phyloP scores from a whole-genome alignment of 2,888 invertebrate species.

The Polylopha cassiicola region DNA sequence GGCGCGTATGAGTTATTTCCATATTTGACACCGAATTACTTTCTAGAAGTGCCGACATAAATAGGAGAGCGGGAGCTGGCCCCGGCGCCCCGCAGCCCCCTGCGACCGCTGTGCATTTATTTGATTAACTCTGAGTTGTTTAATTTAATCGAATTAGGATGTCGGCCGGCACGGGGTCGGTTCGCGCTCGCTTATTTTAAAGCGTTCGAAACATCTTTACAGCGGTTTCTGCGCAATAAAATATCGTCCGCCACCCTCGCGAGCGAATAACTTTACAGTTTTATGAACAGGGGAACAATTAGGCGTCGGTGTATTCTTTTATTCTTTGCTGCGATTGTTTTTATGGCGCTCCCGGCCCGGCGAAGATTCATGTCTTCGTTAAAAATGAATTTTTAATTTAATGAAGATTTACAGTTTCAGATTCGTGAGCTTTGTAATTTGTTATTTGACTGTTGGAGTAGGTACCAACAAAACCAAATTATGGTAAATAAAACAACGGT shows the following conservation, averaged over 20 bases:
- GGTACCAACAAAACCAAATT: too few relatives aligned
- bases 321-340: constrained; percentile 69
- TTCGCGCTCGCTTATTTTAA: constrained; percentile 69
- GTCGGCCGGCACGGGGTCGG: constrained; percentile 51
- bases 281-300: constrained; percentile 77
- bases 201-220: constrained; percentile 74
- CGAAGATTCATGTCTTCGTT: constrained; percentile 67
- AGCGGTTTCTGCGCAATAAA: constrained; percentile 75
- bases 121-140: constrained; percentile 78
- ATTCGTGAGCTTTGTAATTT: constrained; percentile 57
- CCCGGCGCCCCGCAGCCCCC: constrained; percentile 41
- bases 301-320: constrained; percentile 69
- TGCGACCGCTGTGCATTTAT: constrained; percentile 72
- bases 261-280: constrained; percentile 74
- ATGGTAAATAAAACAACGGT: too few relatives aligned
- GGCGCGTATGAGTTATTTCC: constrained; percentile 75
- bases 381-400: constrained; percentile 74
- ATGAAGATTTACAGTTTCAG: constrained; percentile 55
- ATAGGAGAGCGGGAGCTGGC: constrained; percentile 50
- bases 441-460: constrained; percentile 24
- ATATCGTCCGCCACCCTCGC: constrained; percentile 68
- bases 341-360: constrained; percentile 50
- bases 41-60: constrained; percentile 77
- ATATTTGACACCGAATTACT: constrained; percentile 78
- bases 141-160: constrained; percentile 77